phyloP scores from a whole-genome alignment of 2,113 vertebrate genomes.

The Notarius lentiginosus region DNA sequence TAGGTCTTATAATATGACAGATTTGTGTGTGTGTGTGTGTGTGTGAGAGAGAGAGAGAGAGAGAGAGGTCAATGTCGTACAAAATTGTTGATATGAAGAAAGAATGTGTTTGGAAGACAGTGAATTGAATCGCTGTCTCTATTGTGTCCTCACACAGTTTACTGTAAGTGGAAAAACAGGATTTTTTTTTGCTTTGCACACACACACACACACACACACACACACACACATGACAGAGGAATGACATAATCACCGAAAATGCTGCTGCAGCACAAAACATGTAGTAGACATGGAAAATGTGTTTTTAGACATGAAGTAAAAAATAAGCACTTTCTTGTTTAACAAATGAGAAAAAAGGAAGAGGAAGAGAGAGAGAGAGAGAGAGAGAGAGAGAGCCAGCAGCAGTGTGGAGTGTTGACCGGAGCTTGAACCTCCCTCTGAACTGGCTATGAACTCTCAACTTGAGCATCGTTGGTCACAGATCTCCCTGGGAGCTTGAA shows the following conservation, averaged over 20 bases:
- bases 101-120: constrained; percentile 4
- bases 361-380: constrained; percentile 44
- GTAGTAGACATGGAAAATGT: neutral
- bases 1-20: constrained; percentile 57
- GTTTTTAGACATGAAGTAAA: neutral
- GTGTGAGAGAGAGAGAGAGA: neutral
- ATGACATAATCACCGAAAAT: neutral
- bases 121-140: neutral
- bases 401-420: constrained; percentile 68
- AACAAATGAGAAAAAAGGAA: constrained; percentile 51
- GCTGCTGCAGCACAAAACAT: neutral
- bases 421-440: constrained; percentile 73
- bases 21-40: neutral
- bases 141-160: neutral
- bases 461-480: constrained; percentile 72
- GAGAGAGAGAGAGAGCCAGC: constrained; percentile 42
- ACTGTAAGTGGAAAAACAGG: constrained; percentile 9
- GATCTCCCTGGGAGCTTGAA: constrained; percentile 71
- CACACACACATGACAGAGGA: neutral
- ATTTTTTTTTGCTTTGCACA: no score
- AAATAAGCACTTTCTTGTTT: constrained; percentile 19
- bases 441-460: constrained; percentile 78
- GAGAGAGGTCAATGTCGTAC: neutral
- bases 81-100: constrained; percentile 1
- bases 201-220: neutral